Evolutionary conservation across 2,888 invertebrate genomes (phyloP), one percentile per base, ranked within the genome.

Genomic region (Cataglyphis rosenhaueri): DNA sequence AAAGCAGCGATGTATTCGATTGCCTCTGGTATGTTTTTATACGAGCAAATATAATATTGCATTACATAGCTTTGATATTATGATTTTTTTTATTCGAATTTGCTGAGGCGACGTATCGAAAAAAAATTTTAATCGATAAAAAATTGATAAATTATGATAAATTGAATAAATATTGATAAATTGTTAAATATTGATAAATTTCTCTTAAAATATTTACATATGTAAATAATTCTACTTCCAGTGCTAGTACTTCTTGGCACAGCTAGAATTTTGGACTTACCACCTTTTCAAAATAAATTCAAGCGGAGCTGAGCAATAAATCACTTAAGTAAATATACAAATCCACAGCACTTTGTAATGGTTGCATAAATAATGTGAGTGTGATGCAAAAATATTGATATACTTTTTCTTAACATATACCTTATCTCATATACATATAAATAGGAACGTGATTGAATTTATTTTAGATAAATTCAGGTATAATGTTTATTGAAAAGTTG

Each of bases 221-320:
- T 70, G 1, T 18, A 38, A 52, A 64, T 18, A 44, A 57, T 85
- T 82, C 82, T 68, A 75, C 74, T 96, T 96, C 61, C 94, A 97
- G 97, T 94, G 66, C 95, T 96, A 89, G 94, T 95, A 41, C 93
- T 95, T 10, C 93, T 97, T 59, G 97, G 97, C 21, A 93, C 96
- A 29, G 95, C 96, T 3, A 95, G 97, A 84, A 95, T 96, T 29
- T 95, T 96, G 82, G 95, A 96, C 88, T 85, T 94, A 15, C 94
- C 94, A 35, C 94, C 94, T 61, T 94, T 94, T 85, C 91, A 91
- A 75, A 86, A 92, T 74, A 88, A 89, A 83, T 88, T 91, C 66
- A 88, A 84, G 55, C 84, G 89, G 41, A 74, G 71, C 38, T 86
- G 55, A 76, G 62, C 4, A 44, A 75, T 41, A 12, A 44, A 29